phyloP scores from a whole-genome alignment of 2,113 vertebrate species.

The Caretta caretta region DNA sequence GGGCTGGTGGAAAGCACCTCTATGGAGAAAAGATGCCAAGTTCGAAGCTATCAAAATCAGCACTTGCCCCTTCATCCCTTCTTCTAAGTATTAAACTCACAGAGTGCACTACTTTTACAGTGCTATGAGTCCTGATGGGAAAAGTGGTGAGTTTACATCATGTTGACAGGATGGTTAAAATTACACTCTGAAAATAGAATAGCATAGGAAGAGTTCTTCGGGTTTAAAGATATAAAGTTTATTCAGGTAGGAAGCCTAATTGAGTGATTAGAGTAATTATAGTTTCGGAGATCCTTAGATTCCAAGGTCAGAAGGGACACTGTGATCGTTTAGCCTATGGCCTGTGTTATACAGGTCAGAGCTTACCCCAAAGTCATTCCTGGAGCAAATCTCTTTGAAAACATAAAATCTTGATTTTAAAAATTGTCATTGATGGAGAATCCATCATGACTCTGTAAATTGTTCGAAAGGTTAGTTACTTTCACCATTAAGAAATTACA shows the following conservation, averaged over 20 bases:
- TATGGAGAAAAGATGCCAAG: not conserved
- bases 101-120: fast-evolving
- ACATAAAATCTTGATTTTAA: not conserved
- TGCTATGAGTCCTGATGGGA: not conserved
- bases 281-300: not conserved
- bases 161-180: conserved; percentile 10
- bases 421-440: not conserved
- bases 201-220: not conserved
- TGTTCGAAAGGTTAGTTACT: not conserved
- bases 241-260: not conserved
- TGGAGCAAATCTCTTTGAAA: not conserved
- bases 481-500: not conserved
- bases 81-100: not conserved
- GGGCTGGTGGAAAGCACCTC: conserved; percentile 26
- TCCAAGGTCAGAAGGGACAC: not conserved
- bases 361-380: not conserved
- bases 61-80: conserved; percentile 27
- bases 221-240: not conserved
- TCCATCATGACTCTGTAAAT: not conserved
- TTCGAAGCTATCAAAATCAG: conserved; percentile 40
- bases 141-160: conserved; percentile 5
- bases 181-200: not conserved
- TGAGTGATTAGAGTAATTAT: not conserved
- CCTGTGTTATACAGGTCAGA: not conserved
- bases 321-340: not conserved